Percentiles rank a stretch among this genome's conserved stretches.
These are phyloP conservation scores for Tragelaphus oryx DNA, from an alignment of 2,797 vertebrate species.

Conservation along the genomic window DNA sequence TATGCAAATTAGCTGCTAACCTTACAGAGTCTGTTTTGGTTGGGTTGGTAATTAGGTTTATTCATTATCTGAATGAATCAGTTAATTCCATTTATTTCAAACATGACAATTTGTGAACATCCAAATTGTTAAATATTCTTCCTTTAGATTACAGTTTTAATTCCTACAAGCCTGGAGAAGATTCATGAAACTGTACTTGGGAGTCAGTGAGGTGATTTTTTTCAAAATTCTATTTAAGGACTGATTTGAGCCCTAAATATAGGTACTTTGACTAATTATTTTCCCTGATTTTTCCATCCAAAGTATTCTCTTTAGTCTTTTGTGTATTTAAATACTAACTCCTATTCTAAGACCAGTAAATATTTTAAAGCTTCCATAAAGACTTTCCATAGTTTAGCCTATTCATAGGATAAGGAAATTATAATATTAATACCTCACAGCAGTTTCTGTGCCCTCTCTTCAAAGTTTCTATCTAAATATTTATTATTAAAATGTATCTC, in stretches of 20 bases:
- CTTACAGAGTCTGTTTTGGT: constrained; percentile 7
- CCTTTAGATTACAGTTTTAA: constrained; percentile 5
- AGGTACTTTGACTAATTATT: background rate
- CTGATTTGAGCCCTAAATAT: background rate
- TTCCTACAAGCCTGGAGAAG: background rate
- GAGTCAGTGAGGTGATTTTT: background rate
- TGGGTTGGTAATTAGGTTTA: constrained; percentile 19
- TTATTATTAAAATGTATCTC: background rate
- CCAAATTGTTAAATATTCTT: background rate
- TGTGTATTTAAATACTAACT: constrained; percentile 11
- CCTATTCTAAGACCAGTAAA: constrained; percentile 18
- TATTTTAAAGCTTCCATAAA: background rate
- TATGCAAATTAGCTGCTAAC: background rate
- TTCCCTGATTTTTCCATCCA: background rate
- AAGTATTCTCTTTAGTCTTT: background rate
- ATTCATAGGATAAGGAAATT: background rate
- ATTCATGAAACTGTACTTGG: background rate
- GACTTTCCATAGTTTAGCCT: background rate
- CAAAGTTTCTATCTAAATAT: constrained; percentile 4
- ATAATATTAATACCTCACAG: background rate
- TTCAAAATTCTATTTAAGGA: background rate
- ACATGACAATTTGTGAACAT: background rate
- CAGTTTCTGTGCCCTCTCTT: background rate
- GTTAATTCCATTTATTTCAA: background rate
- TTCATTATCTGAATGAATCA: background rate